A percentile compares a stretch with the other conserved stretches of the same genome.
phyloP scores from a whole-genome alignment of 1,140 invertebrate genomes.

The Trypoxylus dichotomus region DNA sequence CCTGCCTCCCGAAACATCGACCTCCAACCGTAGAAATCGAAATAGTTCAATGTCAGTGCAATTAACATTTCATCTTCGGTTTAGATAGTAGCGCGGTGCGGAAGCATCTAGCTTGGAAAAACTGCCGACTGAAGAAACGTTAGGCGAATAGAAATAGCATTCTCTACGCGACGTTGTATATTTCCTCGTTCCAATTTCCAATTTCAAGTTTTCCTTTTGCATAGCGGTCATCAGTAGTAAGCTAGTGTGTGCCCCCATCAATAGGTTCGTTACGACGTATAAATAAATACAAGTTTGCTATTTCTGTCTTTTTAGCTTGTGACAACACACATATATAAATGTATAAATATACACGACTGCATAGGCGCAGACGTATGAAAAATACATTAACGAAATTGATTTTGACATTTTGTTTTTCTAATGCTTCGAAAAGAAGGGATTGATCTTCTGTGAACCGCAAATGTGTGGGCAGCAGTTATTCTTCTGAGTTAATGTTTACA shows the following conservation, averaged over 20 bases:
- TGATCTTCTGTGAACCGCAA: too few relatives aligned
- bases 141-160: slow-evolving; percentile 2
- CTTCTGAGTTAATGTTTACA: too few relatives aligned
- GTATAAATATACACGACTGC: neutral
- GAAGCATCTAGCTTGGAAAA: neutral
- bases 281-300: slow-evolving; percentile 14
- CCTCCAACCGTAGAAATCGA: slow-evolving; percentile 2
- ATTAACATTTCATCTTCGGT: slow-evolving; percentile 22
- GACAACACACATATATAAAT: slow-evolving; percentile 8
- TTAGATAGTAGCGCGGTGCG: neutral
- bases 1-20: neutral
- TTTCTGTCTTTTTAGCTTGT: neutral
- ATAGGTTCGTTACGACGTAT: slow-evolving; percentile 4
- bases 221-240: slow-evolving; percentile 20
- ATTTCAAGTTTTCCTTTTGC: slow-evolving; percentile 23
- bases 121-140: neutral
- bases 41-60: slow-evolving; percentile 22
- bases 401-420: neutral
- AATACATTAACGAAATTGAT: neutral
- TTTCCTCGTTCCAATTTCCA: slow-evolving; percentile 21
- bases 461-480: too few relatives aligned
- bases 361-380: neutral
- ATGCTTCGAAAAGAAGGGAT: neutral
- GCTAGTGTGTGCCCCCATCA: slow-evolving; percentile 10
- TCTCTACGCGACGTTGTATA: neutral